Conservation (phyloP, 2,797 vertebrate species). For the Gambelia wislizenii region DNA sequence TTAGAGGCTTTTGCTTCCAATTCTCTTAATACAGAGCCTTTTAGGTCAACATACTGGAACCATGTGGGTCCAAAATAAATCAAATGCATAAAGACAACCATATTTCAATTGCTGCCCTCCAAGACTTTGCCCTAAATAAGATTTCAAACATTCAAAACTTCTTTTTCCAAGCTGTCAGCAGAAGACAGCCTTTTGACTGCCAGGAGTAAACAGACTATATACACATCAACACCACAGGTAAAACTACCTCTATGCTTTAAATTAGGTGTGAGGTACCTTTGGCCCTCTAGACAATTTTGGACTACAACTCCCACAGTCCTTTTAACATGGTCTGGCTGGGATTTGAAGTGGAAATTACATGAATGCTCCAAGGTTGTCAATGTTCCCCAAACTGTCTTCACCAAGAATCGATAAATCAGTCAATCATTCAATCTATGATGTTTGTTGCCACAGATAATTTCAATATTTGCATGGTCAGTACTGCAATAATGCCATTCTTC, state of each 20-base stretch:
- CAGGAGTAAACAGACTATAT: not conserved
- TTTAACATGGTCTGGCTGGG: not conserved
- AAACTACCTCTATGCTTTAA: not conserved
- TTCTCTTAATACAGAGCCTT: not conserved
- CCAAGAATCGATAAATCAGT: not conserved
- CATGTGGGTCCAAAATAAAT: slow-evolving; percentile 7
- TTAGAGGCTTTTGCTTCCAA: not conserved
- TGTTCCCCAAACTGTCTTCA: not conserved
- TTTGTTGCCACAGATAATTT: not conserved
- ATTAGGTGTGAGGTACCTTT: not conserved
- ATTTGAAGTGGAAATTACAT: not conserved
- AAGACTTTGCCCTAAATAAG: not conserved
- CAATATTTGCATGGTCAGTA: not conserved
- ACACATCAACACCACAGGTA: not conserved
- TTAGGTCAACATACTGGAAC: not conserved
- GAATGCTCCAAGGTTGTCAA: not conserved
- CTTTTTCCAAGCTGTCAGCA: not conserved
- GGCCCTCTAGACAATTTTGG: not conserved
- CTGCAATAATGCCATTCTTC: not conserved
- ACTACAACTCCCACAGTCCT: not conserved
- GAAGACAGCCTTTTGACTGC: not conserved
- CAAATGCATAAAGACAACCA: not conserved
- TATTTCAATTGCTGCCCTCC: not conserved
- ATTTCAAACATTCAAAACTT: not conserved
- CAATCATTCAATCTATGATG: not conserved